These are phyloP conservation scores for Euphydryas editha DNA, from an alignment of 2,888 invertebrate genomes.

Conservation along the genomic window DNA sequence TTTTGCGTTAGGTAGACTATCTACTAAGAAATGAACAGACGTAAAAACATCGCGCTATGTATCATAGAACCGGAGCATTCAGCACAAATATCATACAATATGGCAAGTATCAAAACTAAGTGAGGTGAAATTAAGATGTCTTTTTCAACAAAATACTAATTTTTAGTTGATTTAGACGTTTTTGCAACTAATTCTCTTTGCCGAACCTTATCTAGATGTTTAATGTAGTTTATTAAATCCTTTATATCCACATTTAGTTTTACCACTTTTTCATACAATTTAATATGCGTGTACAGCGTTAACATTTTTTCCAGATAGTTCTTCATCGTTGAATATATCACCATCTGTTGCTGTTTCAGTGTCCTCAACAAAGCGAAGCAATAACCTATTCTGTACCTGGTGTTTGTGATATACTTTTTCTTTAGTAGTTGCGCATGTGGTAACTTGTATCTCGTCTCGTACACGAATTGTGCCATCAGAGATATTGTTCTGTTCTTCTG, in stretches of 20 bases:
- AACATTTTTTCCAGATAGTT: neutral
- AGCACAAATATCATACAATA: no score
- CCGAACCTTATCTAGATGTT: conserved; percentile 20
- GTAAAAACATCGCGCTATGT: no score
- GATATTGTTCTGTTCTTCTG: conserved; percentile 39
- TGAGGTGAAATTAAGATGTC: no score
- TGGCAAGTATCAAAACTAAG: no score
- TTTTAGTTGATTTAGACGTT: neutral
- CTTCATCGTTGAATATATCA: conserved; percentile 41
- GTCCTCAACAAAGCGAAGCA: conserved; percentile 48
- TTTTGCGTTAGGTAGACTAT: no score
- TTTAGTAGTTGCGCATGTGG: conserved; percentile 49
- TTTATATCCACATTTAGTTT: conserved; percentile 50
- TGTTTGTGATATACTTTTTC: conserved; percentile 46
- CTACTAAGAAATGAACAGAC: no score
- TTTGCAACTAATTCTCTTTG: neutral
- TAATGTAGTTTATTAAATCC: conserved; percentile 43
- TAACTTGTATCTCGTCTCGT: conserved; percentile 53
- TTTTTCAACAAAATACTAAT: no score
- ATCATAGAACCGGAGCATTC: no score
- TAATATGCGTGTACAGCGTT: conserved; percentile 43
- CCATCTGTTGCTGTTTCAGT: conserved; percentile 49
- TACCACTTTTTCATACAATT: conserved; percentile 51
- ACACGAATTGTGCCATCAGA: conserved; percentile 56
- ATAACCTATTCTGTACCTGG: conserved; percentile 54